phyloP scores from a whole-genome alignment of 2,113 vertebrate genomes.

The Rhagologus leucostigma region DNA sequence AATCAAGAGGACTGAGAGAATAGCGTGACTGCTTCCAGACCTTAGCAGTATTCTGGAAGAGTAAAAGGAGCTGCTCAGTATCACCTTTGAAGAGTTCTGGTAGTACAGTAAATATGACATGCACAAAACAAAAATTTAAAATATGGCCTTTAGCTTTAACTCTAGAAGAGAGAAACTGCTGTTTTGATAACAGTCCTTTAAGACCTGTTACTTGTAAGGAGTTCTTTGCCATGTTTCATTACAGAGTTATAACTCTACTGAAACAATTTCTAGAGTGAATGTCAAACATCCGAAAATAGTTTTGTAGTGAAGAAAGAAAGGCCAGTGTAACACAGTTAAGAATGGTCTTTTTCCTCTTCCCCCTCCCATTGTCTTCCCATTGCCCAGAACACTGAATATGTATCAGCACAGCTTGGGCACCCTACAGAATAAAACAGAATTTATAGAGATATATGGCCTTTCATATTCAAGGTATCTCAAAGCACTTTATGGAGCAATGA shows the following conservation, averaged over 20 bases:
- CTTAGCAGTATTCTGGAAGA: neutral
- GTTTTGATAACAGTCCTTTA: neutral
- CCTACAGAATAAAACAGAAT: constrained; percentile 48
- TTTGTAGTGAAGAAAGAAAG: neutral
- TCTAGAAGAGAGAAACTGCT: neutral
- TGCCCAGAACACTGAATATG: constrained; percentile 55
- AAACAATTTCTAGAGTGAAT: neutral
- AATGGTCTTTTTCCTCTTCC: neutral
- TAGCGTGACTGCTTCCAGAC: neutral
- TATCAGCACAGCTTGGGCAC: constrained; percentile 42
- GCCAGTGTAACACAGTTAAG: neutral
- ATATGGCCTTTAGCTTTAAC: neutral
- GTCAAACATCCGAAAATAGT: neutral
- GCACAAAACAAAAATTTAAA: neutral
- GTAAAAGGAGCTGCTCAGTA: neutral
- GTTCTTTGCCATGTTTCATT: neutral
- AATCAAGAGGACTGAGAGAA: neutral
- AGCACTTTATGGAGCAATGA: constrained; percentile 61
- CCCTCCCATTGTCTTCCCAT: neutral
- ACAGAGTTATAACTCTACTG: neutral
- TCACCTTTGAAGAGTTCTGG: neutral
- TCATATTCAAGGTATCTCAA: constrained; percentile 66
- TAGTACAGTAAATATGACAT: neutral
- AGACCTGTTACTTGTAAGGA: neutral
- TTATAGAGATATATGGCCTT: constrained; percentile 62